These are phyloP conservation scores for Mayetiola destructor DNA, from an alignment of 2,888 invertebrate genomes.

Conservation along the genomic window DNA sequence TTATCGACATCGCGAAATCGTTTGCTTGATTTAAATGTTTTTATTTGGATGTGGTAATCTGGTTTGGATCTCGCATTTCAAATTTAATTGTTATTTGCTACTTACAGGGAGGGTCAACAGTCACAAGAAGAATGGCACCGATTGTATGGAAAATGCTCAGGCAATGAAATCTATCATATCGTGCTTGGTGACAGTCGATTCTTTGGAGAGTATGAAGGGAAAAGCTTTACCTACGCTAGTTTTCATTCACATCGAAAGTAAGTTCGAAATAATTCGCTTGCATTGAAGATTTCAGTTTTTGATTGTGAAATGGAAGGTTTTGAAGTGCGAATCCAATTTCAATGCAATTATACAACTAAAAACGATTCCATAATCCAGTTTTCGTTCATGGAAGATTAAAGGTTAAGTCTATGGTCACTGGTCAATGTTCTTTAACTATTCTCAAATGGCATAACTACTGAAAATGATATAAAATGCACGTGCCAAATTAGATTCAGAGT, in stretches of 20 bases:
- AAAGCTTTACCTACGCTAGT: conserved; percentile 98
- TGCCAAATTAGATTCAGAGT: too few relatives aligned
- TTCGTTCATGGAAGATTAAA: background rate
- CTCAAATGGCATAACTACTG: too few relatives aligned
- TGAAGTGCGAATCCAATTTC: too few relatives aligned
- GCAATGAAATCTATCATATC: conserved; percentile 98
- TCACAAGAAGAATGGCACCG: conserved; percentile 93
- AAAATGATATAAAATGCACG: too few relatives aligned
- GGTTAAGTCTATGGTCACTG: too few relatives aligned
- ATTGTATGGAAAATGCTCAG: conserved; percentile 94
- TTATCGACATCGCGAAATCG: background rate
- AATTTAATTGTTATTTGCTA: background rate
- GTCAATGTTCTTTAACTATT: too few relatives aligned
- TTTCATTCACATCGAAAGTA: conserved; percentile 98
- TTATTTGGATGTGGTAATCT: too few relatives aligned
- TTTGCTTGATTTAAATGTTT: background rate
- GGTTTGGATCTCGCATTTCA: too few relatives aligned
- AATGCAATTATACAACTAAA: too few relatives aligned
- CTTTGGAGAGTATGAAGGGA: conserved; percentile 96
- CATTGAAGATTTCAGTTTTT: too few relatives aligned
- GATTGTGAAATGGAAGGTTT: too few relatives aligned
- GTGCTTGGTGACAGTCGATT: conserved; percentile 87
- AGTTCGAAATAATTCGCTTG: too few relatives aligned
- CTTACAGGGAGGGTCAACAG: conserved; percentile 33
- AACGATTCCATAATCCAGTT: background rate